Percentiles rank a stretch among this genome's conserved stretches.
Conservation (phyloP, 2,797 vertebrate species). For the Lepus oiostolus region DNA sequence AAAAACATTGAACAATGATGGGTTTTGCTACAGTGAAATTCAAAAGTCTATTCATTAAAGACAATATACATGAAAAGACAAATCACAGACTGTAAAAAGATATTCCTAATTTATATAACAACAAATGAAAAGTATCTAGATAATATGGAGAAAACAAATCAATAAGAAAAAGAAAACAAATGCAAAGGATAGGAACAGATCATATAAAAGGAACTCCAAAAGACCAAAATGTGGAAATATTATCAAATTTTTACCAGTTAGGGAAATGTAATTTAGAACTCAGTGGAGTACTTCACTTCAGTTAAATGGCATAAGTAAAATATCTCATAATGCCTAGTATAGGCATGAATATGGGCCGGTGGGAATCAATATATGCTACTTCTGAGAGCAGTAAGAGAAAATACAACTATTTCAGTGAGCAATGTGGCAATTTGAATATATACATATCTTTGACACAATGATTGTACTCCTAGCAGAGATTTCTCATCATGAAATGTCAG, state of each 20-base stretch:
- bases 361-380: not conserved
- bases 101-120: not conserved
- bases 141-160: not conserved
- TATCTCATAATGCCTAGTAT: not conserved
- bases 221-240: not conserved
- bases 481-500: not conserved
- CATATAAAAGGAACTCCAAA: not conserved
- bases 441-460: not conserved
- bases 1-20: not conserved
- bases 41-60: not conserved
- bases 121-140: not conserved
- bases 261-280: not conserved
- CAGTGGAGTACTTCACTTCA: not conserved
- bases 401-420: not conserved
- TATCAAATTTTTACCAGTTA: not conserved
- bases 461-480: not conserved
- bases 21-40: not conserved
- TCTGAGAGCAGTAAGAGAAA: not conserved
- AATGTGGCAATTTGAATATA: not conserved
- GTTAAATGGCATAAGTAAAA: not conserved
- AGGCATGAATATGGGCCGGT: not conserved
- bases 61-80: not conserved
- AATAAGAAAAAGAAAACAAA: not conserved
- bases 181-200: not conserved
- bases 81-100: not conserved